Evolutionary conservation across 2,797 vertebrate genomes (phyloP).

Genomic region (Pachyuromys duprasi): DNA sequence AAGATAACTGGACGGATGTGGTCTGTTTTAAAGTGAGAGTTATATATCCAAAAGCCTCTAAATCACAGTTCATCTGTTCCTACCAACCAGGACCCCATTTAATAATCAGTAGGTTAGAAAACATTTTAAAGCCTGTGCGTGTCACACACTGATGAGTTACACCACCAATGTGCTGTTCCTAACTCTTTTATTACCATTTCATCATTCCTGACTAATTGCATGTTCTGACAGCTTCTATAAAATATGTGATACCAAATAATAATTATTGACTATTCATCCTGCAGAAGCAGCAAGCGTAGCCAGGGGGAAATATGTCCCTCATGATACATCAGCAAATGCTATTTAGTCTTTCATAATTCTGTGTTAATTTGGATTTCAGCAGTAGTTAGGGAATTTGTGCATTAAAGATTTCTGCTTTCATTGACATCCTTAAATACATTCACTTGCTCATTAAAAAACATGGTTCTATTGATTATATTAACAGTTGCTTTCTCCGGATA

Average conservation of each 20-base stretch:
- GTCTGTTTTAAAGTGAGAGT: slow-evolving; percentile 53
- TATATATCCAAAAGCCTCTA: slow-evolving; percentile 62
- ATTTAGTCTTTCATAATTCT: slow-evolving; percentile 62
- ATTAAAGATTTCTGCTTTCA: slow-evolving; percentile 62
- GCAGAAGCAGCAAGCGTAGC: slow-evolving; percentile 60
- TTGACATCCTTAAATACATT: slow-evolving; percentile 62
- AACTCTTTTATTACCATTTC: slow-evolving; percentile 70
- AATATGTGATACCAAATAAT: slow-evolving; percentile 76
- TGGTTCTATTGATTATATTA: slow-evolving; percentile 48
- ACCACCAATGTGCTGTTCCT: slow-evolving; percentile 63
- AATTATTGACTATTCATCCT: slow-evolving; percentile 78
- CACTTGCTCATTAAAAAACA: slow-evolving; percentile 16
- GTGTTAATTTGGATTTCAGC: slow-evolving; percentile 63
- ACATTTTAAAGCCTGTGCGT: slow-evolving; percentile 59
- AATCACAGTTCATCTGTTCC: slow-evolving; percentile 60
- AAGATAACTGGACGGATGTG: neutral
- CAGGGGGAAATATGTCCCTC: slow-evolving; percentile 48
- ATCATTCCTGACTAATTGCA: slow-evolving; percentile 76
- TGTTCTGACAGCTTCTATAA: slow-evolving; percentile 74
- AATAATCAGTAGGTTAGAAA: slow-evolving; percentile 43
- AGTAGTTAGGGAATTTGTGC: slow-evolving; percentile 51
- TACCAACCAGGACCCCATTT: slow-evolving; percentile 42
- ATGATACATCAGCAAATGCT: slow-evolving; percentile 66
- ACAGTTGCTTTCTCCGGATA: slow-evolving; percentile 3
- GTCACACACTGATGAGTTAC: slow-evolving; percentile 49